Conservation (phyloP, 2,888 invertebrate species). For the Tupiocoris notatus region DNA sequence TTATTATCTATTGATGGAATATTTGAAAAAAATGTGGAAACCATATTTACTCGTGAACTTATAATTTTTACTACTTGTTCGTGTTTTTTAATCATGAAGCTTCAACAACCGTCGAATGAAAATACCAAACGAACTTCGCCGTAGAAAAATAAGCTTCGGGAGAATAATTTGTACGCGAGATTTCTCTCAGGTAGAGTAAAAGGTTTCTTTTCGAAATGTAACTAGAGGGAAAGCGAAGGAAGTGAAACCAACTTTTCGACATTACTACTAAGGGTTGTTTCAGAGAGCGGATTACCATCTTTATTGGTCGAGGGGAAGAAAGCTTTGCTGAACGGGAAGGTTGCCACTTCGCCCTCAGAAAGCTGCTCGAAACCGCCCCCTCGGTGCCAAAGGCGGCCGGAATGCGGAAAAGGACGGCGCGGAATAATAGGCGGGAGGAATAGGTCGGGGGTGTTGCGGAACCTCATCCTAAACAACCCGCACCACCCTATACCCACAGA, state of each 20-base stretch:
- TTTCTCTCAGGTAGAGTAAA: conserved; percentile 1
- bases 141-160: background rate
- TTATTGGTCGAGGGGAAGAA: conserved; percentile 20
- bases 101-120: too few species aligned
- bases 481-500: background rate
- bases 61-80: too few species aligned
- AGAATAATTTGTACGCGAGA: conserved; percentile 8
- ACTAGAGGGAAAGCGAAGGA: conserved; percentile 10
- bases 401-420: background rate
- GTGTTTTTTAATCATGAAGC: too few species aligned
- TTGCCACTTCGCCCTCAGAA: background rate
- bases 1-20: too few species aligned
- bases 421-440: background rate
- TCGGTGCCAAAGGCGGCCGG: background rate
- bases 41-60: too few species aligned
- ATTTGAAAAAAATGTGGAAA: too few species aligned
- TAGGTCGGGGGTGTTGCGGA: conserved; percentile 10
- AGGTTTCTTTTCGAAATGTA: conserved; percentile 11
- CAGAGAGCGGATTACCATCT: conserved; percentile 34
- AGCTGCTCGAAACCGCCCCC: conserved; percentile 4
- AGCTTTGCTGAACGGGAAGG: background rate
- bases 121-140: background rate
- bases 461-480: background rate
- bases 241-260: conserved; percentile 30
- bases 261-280: conserved; percentile 27